Conservation (phyloP, 2,888 invertebrate species). For the Cerceris rybyensis region DNA sequence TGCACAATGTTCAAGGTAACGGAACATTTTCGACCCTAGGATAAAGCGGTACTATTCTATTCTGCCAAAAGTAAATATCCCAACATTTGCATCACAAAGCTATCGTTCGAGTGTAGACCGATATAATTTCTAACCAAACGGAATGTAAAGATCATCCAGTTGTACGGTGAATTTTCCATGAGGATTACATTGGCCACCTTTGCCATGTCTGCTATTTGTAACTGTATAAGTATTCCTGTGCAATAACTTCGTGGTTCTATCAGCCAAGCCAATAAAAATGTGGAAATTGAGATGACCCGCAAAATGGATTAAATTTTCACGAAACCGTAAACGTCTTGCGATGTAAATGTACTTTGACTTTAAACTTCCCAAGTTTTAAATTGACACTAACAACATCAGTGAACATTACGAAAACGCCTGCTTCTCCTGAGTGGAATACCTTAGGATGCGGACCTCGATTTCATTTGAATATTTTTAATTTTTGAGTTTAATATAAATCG, state of each 20-base stretch:
- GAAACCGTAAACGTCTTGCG: conserved; percentile 17
- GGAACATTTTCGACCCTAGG: background rate
- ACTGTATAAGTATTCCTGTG: background rate
- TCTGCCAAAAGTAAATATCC: background rate
- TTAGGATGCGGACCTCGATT: background rate
- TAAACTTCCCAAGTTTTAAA: conserved; percentile 35
- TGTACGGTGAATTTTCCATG: too few species aligned
- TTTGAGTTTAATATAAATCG: background rate
- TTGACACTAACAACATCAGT: conserved; percentile 26
- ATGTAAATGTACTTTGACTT: conserved; percentile 13
- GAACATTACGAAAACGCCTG: conserved; percentile 14
- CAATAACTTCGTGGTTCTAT: background rate
- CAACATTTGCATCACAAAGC: background rate
- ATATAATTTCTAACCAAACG: background rate
- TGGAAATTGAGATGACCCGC: conserved; percentile 30
- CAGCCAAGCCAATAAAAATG: background rate
- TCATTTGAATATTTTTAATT: background rate
- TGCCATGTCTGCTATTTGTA: background rate
- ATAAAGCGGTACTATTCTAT: background rate
- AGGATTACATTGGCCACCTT: too few species aligned
- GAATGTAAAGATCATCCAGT: too few species aligned
- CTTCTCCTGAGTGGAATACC: conserved; percentile 5
- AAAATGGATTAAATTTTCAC: conserved; percentile 27
- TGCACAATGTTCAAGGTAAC: background rate
- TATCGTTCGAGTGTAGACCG: background rate